phyloP scores from a whole-genome alignment of 2,888 invertebrate species.

The Pollenia amentaria region DNA sequence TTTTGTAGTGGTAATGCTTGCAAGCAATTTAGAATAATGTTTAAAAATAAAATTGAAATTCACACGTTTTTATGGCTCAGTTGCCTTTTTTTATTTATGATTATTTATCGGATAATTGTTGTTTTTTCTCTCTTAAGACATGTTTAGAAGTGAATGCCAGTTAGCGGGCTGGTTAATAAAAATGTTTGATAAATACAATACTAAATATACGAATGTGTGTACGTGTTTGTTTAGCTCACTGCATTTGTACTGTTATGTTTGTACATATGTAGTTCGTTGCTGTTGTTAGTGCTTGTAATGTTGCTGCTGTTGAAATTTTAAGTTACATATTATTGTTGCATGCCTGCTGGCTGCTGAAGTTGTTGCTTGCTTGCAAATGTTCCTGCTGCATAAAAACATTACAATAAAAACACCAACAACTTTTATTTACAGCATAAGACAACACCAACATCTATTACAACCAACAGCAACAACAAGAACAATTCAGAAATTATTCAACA shows the following conservation, averaged over 20 bases:
- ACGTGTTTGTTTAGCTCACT: slow-evolving; percentile 28
- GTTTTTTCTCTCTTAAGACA: slow-evolving; percentile 26
- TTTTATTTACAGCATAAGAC: background rate
- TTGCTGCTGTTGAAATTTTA: slow-evolving; percentile 17
- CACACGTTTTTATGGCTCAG: slow-evolving; percentile 59
- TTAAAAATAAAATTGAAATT: slow-evolving; percentile 55
- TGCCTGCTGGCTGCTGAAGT: slow-evolving; percentile 20
- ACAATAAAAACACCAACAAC: slow-evolving; percentile 13
- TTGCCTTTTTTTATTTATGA: slow-evolving; percentile 33
- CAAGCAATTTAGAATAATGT: slow-evolving; percentile 40
- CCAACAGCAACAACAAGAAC: slow-evolving; percentile 9
- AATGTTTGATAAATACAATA: background rate
- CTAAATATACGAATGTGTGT: background rate
- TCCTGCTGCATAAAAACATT: slow-evolving; percentile 40
- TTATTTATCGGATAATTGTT: slow-evolving; percentile 39
- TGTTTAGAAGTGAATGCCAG: slow-evolving; percentile 67
- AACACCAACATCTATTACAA: slow-evolving; percentile 6
- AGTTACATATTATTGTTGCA: slow-evolving; percentile 44
- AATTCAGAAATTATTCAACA: slow-evolving; percentile 51
- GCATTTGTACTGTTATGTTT: slow-evolving; percentile 42
- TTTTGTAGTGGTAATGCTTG: background rate
- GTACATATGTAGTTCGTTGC: background rate
- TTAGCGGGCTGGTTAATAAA: slow-evolving; percentile 40
- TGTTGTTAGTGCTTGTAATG: background rate
- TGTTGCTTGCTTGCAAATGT: slow-evolving; percentile 20